Evolutionary conservation across 2,888 invertebrate species (phyloP), one percentile per base, ranked within the genome.

Genomic region (Perizoma flavofasciatum): DNA sequence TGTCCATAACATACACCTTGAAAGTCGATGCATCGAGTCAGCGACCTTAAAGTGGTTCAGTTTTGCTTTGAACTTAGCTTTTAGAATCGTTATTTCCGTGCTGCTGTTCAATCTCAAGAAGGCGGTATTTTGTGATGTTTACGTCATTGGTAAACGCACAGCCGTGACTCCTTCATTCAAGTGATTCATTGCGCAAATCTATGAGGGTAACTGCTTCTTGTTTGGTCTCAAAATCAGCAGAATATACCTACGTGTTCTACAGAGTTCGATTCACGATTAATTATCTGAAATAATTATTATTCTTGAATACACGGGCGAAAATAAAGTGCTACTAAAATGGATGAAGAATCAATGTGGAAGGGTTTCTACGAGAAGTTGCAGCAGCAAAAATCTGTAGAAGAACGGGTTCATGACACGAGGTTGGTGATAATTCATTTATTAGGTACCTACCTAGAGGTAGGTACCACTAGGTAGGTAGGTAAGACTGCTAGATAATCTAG

Each of bases 331-430:
- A 44, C 33, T 5, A 81, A 70, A 71, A 92, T 89, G 94, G 93
- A 95, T 84, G 96, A 96, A 85, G 96, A 96, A 78, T 89, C 93
- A 8, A 96, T 96, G 96, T 96, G 96, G 95, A 95, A 94, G 85
- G 94, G 93, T 62, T 95, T 95, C 76, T 96, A 95, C 74, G 94
- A 95, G 55, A 95, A 94, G 75, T 81, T 95, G 63, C 93, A 94
- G 70, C 93, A 94, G 61, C 93, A 94, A 70, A 94, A 94, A 79
- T 94, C 94, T 58, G 75, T 89, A 55, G 93, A 94, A 52, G 94
- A 94, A 66, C 93, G 93, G 63, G 94, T 94, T 64, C 96, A 95
- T 75, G 95, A 96, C 71, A 89, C 83, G 76, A 94, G 93, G 96
- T 96, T 32, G 11, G 34, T 46, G 9, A n/a, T 5, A 11, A n/a